A percentile compares a stretch with the other conserved stretches of the same genome.
Conservation (phyloP, 2,888 invertebrate species). For the Ommatoiulus sabulosus region DNA sequence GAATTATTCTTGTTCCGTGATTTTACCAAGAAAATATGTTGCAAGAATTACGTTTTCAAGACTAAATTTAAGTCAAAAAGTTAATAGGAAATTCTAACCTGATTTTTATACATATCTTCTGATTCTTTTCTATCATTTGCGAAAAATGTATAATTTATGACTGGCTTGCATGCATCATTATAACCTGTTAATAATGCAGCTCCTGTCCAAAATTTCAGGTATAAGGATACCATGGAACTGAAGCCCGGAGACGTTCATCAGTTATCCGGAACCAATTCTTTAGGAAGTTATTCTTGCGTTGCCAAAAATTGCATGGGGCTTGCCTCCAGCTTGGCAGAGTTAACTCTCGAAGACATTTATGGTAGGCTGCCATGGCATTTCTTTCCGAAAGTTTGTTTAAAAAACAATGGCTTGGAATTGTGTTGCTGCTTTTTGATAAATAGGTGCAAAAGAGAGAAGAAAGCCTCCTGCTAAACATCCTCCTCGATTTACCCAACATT, state of each 20-base stretch:
- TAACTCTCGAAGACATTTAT: constrained; percentile 91
- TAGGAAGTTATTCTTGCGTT: constrained; percentile 86
- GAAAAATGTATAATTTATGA: too few relatives aligned
- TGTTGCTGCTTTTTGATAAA: neutral
- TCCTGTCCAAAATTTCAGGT: constrained; percentile 66
- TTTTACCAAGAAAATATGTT: too few relatives aligned
- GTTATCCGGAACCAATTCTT: constrained; percentile 87
- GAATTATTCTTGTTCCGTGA: neutral
- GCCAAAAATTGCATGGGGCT: constrained; percentile 93
- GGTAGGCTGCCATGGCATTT: constrained; percentile 64
- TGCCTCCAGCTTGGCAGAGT: constrained; percentile 84
- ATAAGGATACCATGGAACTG: constrained; percentile 91
- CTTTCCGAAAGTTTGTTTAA: too few relatives aligned
- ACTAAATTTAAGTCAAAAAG: too few relatives aligned
- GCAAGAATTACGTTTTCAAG: neutral
- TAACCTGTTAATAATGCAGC: neutral
- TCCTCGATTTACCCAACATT: constrained; percentile 83
- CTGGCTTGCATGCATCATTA: neutral
- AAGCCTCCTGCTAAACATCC: constrained; percentile 79
- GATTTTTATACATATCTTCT: too few relatives aligned
- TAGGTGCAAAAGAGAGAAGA: constrained; percentile 74
- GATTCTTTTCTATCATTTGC: too few relatives aligned
- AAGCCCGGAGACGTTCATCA: constrained; percentile 94
- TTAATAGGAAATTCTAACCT: too few relatives aligned
- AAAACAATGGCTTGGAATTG: too few relatives aligned